Base-by-base conservation (phyloP, 2,888 invertebrate species). In the Formica aserva region DNA sequence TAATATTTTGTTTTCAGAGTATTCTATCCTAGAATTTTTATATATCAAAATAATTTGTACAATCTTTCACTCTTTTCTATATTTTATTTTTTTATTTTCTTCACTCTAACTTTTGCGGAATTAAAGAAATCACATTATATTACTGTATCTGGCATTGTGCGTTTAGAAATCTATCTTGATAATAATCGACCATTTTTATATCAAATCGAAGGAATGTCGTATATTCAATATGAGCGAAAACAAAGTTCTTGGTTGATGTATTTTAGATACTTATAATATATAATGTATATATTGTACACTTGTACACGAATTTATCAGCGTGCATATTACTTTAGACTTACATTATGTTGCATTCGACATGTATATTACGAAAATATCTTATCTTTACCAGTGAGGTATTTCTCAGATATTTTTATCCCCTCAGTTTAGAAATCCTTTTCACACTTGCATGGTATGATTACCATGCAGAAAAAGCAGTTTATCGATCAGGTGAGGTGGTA, bases 391-490 rank as follows among this genome's bases (percentile, higher is more conserved):
- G 29, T 41, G 29, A 62, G 1, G 26, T 38, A 77, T 38, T 66
- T 52, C 38, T 66, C n/a, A 26, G 8, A 38, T 4, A 74, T 9
- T 52, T 9, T n/a, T 62, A 3, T 48, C n/a, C 32, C 3, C 15
- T 3, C 15, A 38, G 6, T 15, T 57, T 22, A 66, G 3, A 60
- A 62, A 72, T 4, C 72, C 13, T 35, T 29, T 81, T 91, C 84
- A 93, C 63, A 92, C 88, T 35, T 67, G 66, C 66, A 77, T 67
- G 0, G 91, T 91, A 83, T 94, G 93, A 91, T 95, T 95, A 6
- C 94, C 94, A 85, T 95, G 91, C 15, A 95, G 90, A 74, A 95
- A 95, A 1, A 95, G 83, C 65, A 95, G 83, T 87, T 95, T 95
- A 75, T 95, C 95, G 45, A 93, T 92, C 32, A 95, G 88, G 86